A percentile compares a stretch with the other conserved stretches of the same genome.
These are phyloP conservation scores for Gonatopus flavifemur DNA, from an alignment of 1,140 invertebrate species.

Conservation along the genomic window DNA sequence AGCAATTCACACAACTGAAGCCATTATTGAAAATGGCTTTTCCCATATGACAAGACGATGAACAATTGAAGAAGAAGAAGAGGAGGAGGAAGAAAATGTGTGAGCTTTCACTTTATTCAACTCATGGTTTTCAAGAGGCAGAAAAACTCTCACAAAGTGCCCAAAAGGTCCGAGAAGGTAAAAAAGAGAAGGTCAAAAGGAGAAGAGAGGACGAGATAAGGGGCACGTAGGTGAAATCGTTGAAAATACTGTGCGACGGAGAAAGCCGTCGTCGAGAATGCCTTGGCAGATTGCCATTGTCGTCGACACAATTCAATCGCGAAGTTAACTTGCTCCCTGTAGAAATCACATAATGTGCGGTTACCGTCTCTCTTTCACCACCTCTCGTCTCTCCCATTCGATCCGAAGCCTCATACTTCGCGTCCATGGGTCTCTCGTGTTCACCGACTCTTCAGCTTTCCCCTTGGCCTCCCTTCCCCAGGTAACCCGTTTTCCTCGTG, in stretches of 20 bases:
- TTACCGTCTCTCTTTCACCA: conserved; percentile 29
- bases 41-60: no score
- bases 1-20: no score
- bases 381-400: conserved; percentile 1
- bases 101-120: background rate
- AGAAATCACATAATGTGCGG: conserved; percentile 59
- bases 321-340: conserved; percentile 55
- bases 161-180: conserved; percentile 1
- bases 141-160: background rate
- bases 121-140: conserved; percentile 8
- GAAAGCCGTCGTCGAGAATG: conserved; percentile 31
- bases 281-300: conserved; percentile 55
- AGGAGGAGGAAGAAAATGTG: background rate
- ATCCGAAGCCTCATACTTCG: background rate
- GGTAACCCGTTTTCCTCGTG: no score
- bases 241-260: conserved; percentile 34
- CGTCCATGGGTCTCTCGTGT: background rate
- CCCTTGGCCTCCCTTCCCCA: no score
- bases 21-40: no score
- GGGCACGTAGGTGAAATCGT: conserved; percentile 18
- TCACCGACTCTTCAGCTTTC: conserved; percentile 2
- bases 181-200: conserved; percentile 9
- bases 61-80: no score
- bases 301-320: conserved; percentile 55
- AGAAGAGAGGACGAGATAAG: conserved; percentile 8